phyloP scores from a whole-genome alignment of 2,113 vertebrate species.

The Misgurnus anguillicaudatus region DNA sequence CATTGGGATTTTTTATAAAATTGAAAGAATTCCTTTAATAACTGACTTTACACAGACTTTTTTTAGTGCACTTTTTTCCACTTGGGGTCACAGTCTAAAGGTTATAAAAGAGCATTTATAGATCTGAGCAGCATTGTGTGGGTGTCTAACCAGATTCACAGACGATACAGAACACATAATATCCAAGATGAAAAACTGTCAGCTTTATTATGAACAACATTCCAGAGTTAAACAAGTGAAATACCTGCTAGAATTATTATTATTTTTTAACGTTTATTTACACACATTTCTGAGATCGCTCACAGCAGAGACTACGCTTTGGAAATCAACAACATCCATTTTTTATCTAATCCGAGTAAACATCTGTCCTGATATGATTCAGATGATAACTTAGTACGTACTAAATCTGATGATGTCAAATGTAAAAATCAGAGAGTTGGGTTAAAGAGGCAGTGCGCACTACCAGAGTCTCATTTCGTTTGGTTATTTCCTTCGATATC shows the following conservation, averaged over 20 bases:
- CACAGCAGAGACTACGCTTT: constrained; percentile 50
- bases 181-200: constrained; percentile 59
- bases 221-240: constrained; percentile 56
- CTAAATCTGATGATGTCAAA: constrained; percentile 51
- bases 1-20: too few relatives aligned
- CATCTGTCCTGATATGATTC: constrained; percentile 48
- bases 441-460: constrained; percentile 37
- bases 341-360: constrained; percentile 51
- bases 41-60: too few relatives aligned
- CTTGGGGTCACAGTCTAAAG: too few relatives aligned
- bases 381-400: constrained; percentile 44
- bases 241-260: constrained; percentile 44
- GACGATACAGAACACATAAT: background rate
- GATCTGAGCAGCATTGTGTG: too few relatives aligned
- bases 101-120: too few relatives aligned
- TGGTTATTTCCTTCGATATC: background rate
- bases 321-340: constrained; percentile 57
- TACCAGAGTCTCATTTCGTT: constrained; percentile 11
- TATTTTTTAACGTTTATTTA: constrained; percentile 45
- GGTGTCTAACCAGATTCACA: background rate
- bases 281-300: constrained; percentile 50
- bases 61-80: too few relatives aligned
- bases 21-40: too few relatives aligned
- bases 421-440: constrained; percentile 46
- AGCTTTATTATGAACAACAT: constrained; percentile 61